Evolutionary conservation across 2,797 vertebrate genomes (phyloP).

Genomic region (Margarornis squamiger): DNA sequence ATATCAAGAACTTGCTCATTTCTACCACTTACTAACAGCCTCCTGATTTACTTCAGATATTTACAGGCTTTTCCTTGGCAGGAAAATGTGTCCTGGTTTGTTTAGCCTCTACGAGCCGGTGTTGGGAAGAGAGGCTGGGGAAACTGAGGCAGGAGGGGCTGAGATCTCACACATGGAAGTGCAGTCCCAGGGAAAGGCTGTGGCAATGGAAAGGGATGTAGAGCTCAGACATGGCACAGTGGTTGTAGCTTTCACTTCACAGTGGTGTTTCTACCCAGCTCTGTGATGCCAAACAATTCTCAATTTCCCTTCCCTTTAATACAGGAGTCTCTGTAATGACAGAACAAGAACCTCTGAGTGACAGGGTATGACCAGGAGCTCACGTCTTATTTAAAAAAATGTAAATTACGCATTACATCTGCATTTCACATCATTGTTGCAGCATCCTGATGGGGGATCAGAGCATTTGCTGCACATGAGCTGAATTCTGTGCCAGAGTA

Average conservation of each 20-base stretch:
- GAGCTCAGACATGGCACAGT: not conserved
- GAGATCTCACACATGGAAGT: not conserved
- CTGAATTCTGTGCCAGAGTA: not conserved
- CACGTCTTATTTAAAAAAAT: not conserved
- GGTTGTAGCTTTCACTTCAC: not conserved
- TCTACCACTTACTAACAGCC: not conserved
- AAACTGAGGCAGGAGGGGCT: not conserved
- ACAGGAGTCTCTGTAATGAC: not conserved
- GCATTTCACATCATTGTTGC: not conserved
- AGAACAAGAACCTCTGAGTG: not conserved
- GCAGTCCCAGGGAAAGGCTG: not conserved
- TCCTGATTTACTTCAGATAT: not conserved
- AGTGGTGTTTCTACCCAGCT: not conserved
- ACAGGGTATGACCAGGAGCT: not conserved
- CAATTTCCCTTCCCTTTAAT: not conserved
- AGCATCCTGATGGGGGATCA: not conserved
- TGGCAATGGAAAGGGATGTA: not conserved
- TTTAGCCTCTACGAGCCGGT: fast-evolving
- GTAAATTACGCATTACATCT: not conserved
- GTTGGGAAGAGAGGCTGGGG: not conserved
- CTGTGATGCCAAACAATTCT: not conserved
- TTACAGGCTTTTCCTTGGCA: not conserved
- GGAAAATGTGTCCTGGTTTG: not conserved
- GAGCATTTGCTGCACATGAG: not conserved
- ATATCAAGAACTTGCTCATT: not conserved